Percentiles rank a stretch among this genome's conserved stretches.
These are phyloP conservation scores for Emmelina monodactyla DNA, from an alignment of 2,888 invertebrate species.

Conservation along the genomic window DNA sequence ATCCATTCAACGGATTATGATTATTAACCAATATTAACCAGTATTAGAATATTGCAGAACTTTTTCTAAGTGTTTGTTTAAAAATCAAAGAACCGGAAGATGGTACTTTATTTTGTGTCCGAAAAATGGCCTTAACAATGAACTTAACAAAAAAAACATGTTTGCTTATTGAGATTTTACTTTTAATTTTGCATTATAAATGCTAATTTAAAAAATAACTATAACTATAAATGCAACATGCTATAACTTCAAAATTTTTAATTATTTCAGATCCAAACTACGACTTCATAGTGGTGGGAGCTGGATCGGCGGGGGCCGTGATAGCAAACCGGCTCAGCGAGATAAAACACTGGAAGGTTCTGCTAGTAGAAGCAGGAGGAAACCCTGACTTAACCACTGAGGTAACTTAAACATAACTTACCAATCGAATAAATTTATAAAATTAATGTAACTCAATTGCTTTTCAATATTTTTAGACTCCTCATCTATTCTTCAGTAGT, in stretches of 20 bases:
- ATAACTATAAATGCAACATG: neutral
- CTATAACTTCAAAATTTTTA: neutral
- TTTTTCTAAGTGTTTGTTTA: too few species aligned
- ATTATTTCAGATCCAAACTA: conserved; percentile 27
- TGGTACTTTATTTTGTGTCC: too few species aligned
- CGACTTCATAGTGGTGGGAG: conserved; percentile 61
- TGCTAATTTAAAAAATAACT: neutral
- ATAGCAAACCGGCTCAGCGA: conserved; percentile 48
- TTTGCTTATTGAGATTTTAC: neutral
- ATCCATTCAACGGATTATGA: too few species aligned
- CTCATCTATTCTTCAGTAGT: conserved; percentile 31
- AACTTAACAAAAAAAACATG: neutral
- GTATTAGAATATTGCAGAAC: too few species aligned
- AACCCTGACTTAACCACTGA: conserved; percentile 49
- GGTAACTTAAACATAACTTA: too few species aligned
- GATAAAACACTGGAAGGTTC: conserved; percentile 24
- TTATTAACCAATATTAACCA: too few species aligned
- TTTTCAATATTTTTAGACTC: conserved; percentile 25
- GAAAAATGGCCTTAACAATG: too few species aligned
- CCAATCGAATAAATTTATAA: too few species aligned
- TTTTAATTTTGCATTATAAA: neutral
- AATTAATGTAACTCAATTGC: too few species aligned
- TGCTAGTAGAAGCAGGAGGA: conserved; percentile 57
- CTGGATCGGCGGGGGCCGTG: conserved; percentile 64
- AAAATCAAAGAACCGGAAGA: too few species aligned